These are phyloP conservation scores for Fregata magnificens DNA, from an alignment of 2,113 vertebrate genomes.

Conservation along the genomic window DNA sequence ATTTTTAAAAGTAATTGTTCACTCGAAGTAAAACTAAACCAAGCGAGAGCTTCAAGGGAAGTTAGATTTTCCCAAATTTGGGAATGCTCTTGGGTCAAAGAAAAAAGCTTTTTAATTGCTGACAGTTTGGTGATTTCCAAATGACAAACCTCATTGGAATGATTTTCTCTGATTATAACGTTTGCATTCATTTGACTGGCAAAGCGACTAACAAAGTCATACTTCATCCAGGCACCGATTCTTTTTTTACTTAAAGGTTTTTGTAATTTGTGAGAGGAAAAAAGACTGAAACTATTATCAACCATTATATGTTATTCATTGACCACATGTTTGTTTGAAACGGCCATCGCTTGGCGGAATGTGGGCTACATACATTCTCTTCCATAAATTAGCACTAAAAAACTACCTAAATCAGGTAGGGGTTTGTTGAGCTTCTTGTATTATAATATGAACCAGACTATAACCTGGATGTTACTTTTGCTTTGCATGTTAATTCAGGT, in stretches of 20 bases:
- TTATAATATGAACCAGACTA: constrained; percentile 75
- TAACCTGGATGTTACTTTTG: background rate
- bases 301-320: constrained; percentile 81
- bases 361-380: constrained; percentile 51
- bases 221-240: constrained; percentile 73
- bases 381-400: constrained; percentile 74
- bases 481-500: constrained; percentile 13
- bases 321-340: constrained; percentile 82
- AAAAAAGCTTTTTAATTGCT: constrained; percentile 81
- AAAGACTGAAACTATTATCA: constrained; percentile 83
- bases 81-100: constrained; percentile 72
- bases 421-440: constrained; percentile 64
- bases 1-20: constrained; percentile 58
- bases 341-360: constrained; percentile 65
- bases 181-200: constrained; percentile 75
- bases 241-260: constrained; percentile 68
- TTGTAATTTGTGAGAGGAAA: constrained; percentile 78
- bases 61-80: constrained; percentile 52
- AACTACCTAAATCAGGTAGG: constrained; percentile 73
- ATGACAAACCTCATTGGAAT: constrained; percentile 80
- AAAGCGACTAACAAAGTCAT: constrained; percentile 75
- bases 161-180: constrained; percentile 78
- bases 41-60: constrained; percentile 59
- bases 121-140: constrained; percentile 81
- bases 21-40: constrained; percentile 52